Conservation (phyloP, 1,140 invertebrate genomes). For the Sycophila sp. region DNA sequence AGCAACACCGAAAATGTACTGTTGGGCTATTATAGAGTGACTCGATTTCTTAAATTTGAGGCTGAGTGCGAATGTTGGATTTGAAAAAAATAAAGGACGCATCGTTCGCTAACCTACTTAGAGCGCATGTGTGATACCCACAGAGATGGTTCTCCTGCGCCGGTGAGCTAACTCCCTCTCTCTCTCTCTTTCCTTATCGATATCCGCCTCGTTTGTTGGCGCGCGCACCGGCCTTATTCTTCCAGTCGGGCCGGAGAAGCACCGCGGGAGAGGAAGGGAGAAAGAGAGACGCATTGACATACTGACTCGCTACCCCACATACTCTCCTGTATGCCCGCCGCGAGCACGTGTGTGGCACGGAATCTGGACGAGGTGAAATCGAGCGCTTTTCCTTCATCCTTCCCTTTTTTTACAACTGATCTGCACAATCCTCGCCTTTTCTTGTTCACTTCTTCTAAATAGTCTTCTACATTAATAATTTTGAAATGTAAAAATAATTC, state of each 20-base stretch:
- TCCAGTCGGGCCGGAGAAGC: constrained; percentile 46
- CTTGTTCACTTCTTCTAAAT: too few species aligned
- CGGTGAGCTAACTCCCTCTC: neutral
- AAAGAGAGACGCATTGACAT: constrained; percentile 52
- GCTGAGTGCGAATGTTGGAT: neutral
- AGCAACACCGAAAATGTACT: too few species aligned
- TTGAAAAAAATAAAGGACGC: neutral
- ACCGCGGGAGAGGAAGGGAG: constrained; percentile 3
- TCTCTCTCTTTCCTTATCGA: neutral
- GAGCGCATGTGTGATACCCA: too few species aligned
- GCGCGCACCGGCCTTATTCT: constrained; percentile 59
- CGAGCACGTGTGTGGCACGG: too few species aligned
- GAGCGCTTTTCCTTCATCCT: neutral
- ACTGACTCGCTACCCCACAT: constrained; percentile 68
- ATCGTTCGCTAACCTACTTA: constrained; percentile 33
- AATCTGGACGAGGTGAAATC: constrained; percentile 31
- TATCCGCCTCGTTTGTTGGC: neutral
- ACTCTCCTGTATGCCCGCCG: constrained; percentile 59
- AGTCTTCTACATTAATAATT: too few species aligned
- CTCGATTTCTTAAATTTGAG: too few species aligned
- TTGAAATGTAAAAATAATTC: too few species aligned
- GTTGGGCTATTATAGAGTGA: too few species aligned
- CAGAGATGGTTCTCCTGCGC: constrained; percentile 12
- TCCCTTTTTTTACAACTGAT: neutral
- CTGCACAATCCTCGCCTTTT: too few species aligned